These are phyloP conservation scores for Hyles lineata DNA, from an alignment of 2,888 invertebrate genomes.

Conservation along the genomic window DNA sequence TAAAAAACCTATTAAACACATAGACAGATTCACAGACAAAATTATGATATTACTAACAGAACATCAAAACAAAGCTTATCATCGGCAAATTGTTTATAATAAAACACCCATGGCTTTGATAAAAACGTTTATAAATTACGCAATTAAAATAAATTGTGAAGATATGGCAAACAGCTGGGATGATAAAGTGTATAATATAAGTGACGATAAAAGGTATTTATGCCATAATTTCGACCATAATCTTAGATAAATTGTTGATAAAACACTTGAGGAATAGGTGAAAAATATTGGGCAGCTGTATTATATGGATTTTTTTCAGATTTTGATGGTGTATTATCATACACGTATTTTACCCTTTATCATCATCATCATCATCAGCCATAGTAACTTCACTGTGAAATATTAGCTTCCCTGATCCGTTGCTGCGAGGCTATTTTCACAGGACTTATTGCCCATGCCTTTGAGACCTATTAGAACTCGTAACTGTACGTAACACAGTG, in stretches of 20 bases:
- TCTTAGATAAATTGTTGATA: background rate
- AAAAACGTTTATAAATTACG: constrained; percentile 13
- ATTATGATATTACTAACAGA: background rate
- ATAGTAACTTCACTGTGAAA: no score
- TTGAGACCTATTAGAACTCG: no score
- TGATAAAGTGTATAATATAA: background rate
- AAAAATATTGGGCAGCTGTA: no score
- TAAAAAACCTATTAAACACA: background rate
- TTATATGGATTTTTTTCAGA: no score
- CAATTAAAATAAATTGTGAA: background rate
- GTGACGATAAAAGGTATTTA: background rate
- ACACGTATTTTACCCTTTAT: no score
- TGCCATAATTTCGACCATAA: background rate
- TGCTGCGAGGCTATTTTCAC: no score
- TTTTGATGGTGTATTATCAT: no score
- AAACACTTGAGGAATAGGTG: background rate
- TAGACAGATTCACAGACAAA: background rate
- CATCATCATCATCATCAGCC: no score
- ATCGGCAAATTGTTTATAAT: background rate
- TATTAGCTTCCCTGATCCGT: no score
- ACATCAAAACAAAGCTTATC: background rate
- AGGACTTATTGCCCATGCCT: no score
- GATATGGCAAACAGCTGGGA: constrained; percentile 11
- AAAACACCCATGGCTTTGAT: background rate
- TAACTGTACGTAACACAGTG: no score